These are phyloP conservation scores for Aramus guarauna DNA, from an alignment of 2,113 vertebrate genomes.

Conservation along the genomic window DNA sequence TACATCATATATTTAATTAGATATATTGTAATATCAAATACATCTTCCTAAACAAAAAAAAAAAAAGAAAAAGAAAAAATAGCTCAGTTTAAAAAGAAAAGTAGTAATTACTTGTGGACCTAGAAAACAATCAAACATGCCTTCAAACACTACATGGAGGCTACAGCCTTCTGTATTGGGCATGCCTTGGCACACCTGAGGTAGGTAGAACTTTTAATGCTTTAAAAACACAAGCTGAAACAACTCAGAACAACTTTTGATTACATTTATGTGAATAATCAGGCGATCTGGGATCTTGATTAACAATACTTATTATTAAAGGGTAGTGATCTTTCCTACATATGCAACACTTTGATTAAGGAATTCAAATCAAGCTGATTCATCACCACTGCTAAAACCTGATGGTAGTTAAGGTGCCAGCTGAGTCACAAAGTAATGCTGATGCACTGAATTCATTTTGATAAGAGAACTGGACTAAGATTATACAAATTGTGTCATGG, in stretches of 20 bases:
- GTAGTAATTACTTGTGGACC: not conserved
- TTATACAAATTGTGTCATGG: not conserved
- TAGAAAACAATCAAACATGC: not conserved
- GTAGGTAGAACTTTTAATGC: not conserved
- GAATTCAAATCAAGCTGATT: conserved; percentile 15
- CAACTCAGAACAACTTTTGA: not conserved
- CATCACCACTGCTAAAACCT: not conserved
- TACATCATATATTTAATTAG: not conserved
- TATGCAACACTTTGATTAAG: not conserved
- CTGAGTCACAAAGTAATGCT: not conserved
- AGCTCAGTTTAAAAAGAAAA: not conserved
- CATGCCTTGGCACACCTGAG: not conserved
- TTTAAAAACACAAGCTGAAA: not conserved
- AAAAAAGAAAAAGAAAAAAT: not conserved
- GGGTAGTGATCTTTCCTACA: not conserved
- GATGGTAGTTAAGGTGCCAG: not conserved
- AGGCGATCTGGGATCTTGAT: not conserved
- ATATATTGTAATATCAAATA: not conserved
- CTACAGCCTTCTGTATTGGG: not conserved
- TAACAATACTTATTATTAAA: not conserved
- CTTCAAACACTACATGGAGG: not conserved
- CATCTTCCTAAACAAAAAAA: not conserved
- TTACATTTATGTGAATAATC: not conserved
- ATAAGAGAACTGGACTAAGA: not conserved
- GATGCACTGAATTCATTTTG: not conserved